These are phyloP conservation scores for Tipula confusa DNA, from an alignment of 2,888 invertebrate genomes.

Conservation along the genomic window DNA sequence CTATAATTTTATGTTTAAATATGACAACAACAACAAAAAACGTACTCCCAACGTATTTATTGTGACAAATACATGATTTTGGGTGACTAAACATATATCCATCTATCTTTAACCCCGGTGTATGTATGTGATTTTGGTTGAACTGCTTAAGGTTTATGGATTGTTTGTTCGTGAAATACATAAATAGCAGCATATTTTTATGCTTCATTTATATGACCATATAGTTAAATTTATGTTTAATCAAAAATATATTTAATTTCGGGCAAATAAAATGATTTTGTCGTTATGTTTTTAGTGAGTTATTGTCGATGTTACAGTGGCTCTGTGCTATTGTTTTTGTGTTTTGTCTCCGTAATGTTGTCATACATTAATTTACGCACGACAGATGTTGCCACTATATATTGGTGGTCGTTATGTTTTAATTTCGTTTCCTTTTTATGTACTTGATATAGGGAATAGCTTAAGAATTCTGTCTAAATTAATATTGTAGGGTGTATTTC, in stretches of 20 bases:
- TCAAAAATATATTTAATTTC: constrained; percentile 3
- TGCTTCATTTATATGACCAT: not conserved
- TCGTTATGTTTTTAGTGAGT: not conserved
- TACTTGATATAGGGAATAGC: too few species aligned
- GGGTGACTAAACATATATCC: too few species aligned
- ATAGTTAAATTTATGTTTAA: not conserved
- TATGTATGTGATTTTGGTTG: not conserved
- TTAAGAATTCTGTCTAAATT: too few species aligned
- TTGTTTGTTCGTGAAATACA: not conserved
- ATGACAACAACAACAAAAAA: not conserved
- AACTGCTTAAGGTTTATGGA: not conserved
- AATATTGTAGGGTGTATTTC: too few species aligned
- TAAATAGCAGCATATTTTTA: not conserved
- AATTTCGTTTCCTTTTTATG: too few species aligned
- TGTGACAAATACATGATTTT: not conserved
- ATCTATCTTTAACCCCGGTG: not conserved
- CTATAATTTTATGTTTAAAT: not conserved
- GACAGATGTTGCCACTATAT: too few species aligned
- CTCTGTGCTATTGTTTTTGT: too few species aligned
- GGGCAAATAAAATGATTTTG: constrained; percentile 1
- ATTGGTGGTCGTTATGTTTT: too few species aligned
- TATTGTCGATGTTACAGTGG: too few species aligned
- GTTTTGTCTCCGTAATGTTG: too few species aligned
- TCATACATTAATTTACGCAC: too few species aligned
- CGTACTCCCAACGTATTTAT: not conserved